phyloP scores from a whole-genome alignment of 2,113 vertebrate species.

The Archilochus colubris region DNA sequence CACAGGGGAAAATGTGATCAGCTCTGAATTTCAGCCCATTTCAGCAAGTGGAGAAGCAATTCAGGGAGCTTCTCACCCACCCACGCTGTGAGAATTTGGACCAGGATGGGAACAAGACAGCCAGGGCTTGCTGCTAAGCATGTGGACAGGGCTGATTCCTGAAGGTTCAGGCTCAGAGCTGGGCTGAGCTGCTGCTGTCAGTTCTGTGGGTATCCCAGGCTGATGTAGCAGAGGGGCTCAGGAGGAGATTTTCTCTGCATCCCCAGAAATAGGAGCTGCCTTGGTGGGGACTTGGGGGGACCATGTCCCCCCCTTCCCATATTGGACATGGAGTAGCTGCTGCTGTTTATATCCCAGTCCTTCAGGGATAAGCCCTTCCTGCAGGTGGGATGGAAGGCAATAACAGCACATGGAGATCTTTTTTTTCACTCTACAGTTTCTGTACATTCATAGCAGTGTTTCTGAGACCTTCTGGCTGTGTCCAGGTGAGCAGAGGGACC shows the following conservation, averaged over 20 bases:
- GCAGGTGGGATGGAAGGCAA: neutral
- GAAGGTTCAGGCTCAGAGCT: neutral
- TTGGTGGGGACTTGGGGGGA: neutral
- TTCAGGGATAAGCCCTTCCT: rapidly evolving
- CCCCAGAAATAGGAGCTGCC: neutral
- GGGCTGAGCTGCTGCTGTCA: neutral
- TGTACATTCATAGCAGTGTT: rapidly evolving
- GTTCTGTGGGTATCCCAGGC: neutral
- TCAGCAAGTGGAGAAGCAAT: conserved; percentile 58
- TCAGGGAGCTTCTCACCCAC: conserved; percentile 64
- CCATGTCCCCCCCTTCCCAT: rapidly evolving
- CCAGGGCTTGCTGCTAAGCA: conserved; percentile 44
- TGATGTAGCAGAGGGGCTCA: neutral
- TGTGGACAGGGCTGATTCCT: conserved; percentile 16
- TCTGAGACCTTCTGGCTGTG: neutral
- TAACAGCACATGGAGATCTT: neutral
- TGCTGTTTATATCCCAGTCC: neutral
- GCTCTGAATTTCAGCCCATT: conserved; percentile 65
- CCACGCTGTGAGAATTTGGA: conserved; percentile 59
- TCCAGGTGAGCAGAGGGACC: neutral
- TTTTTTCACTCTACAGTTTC: neutral
- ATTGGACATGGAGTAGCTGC: neutral
- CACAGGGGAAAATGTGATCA: conserved; percentile 58
- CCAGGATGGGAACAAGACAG: conserved; percentile 25
- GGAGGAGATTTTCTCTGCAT: neutral